Percentiles rank a stretch among this genome's conserved stretches.
These are phyloP conservation scores for Trichomycterus rosablanca DNA, from an alignment of 2,113 vertebrate species.

Conservation along the genomic window DNA sequence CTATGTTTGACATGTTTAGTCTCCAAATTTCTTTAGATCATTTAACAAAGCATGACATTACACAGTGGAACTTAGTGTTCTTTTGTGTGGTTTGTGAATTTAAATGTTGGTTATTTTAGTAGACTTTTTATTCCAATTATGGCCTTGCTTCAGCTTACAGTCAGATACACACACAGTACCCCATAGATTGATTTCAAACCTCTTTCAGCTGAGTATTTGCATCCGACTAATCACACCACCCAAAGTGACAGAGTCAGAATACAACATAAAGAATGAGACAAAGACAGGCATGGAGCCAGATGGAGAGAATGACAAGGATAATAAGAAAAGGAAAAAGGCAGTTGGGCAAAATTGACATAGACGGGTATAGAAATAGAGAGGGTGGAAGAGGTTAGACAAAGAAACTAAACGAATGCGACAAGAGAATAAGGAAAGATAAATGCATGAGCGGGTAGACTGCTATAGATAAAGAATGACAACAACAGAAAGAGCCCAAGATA, in stretches of 20 bases:
- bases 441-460: background rate
- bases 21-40: too few relatives aligned
- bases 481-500: background rate
- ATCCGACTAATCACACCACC: background rate
- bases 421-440: slow-evolving; percentile 3
- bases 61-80: too few relatives aligned
- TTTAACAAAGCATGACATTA: too few relatives aligned
- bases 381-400: background rate
- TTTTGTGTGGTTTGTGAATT: too few relatives aligned
- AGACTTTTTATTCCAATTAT: too few relatives aligned
- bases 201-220: background rate
- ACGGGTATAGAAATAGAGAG: slow-evolving; percentile 2
- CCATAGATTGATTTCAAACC: background rate
- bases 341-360: background rate
- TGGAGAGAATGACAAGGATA: background rate
- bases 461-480: background rate
- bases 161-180: too few relatives aligned
- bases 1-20: too few relatives aligned
- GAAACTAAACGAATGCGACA: background rate
- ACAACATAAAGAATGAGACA: background rate
- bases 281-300: background rate
- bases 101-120: too few relatives aligned
- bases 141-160: too few relatives aligned
- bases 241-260: slow-evolving; percentile 10
- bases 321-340: background rate